These are phyloP conservation scores for Pseudanteris insignis DNA, from an alignment of 2,888 invertebrate genomes.

Conservation along the genomic window DNA sequence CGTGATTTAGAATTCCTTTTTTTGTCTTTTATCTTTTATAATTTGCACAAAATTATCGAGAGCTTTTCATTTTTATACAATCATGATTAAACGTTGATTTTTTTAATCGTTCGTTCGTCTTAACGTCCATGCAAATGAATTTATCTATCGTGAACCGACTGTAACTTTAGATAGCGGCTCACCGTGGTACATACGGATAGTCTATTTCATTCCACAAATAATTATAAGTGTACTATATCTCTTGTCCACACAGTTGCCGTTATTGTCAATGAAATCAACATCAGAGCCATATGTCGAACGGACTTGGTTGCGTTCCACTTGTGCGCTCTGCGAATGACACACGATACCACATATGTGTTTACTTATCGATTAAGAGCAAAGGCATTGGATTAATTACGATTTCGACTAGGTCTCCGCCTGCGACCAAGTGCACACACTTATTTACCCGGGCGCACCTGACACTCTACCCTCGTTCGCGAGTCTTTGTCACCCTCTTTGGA, in stretches of 20 bases:
- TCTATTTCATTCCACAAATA: conserved; percentile 18
- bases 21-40: too few species aligned
- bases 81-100: too few species aligned
- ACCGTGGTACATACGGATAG: too few species aligned
- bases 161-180: too few species aligned
- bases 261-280: neutral
- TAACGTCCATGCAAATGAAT: too few species aligned
- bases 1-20: too few species aligned
- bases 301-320: conserved; percentile 15
- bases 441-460: conserved; percentile 19
- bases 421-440: conserved; percentile 19
- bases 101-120: too few species aligned
- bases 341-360: conserved; percentile 38
- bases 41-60: too few species aligned
- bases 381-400: conserved; percentile 39
- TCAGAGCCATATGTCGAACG: conserved; percentile 24
- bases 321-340: conserved; percentile 30
- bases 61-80: too few species aligned
- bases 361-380: conserved; percentile 35
- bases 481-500: too few species aligned
- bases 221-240: conserved; percentile 18
- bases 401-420: conserved; percentile 25
- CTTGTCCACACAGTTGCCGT: too few species aligned
- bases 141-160: too few species aligned
- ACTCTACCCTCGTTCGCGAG: conserved; percentile 1